A percentile compares a stretch with the other conserved stretches of the same genome.
Evolutionary conservation across 2,797 vertebrate genomes (phyloP).

Genomic region (Atherinosoma microstoma): DNA sequence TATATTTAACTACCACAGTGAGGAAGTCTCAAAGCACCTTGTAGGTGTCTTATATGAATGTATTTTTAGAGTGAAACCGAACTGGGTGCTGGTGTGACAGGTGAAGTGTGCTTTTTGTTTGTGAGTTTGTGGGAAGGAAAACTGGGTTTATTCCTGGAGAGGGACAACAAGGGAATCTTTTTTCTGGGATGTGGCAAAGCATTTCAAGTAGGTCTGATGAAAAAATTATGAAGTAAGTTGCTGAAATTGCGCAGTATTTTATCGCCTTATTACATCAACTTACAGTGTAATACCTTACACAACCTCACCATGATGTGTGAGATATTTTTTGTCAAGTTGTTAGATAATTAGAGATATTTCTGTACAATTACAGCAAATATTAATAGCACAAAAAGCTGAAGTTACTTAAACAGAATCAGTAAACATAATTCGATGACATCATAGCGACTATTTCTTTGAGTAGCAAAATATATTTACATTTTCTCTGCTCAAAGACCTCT

Average conservation of each 20-base stretch:
- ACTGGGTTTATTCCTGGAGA: constrained; percentile 34
- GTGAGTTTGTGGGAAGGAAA: constrained; percentile 8
- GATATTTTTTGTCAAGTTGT: background rate
- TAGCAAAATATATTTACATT: background rate
- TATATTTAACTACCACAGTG: constrained; percentile 68
- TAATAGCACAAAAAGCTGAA: background rate
- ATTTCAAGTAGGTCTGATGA: constrained; percentile 14
- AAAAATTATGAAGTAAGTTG: constrained; percentile 21
- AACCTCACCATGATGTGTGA: background rate
- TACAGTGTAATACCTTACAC: background rate
- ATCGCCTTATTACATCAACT: constrained; percentile 1
- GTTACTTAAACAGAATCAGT: background rate
- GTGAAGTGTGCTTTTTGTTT: constrained; percentile 45
- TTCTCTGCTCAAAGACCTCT: constrained; percentile 1
- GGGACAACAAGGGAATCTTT: background rate
- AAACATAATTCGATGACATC: background rate
- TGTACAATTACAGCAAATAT: background rate
- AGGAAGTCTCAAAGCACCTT: constrained; percentile 64
- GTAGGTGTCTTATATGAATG: constrained; percentile 66
- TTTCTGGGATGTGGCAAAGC: constrained; percentile 4
- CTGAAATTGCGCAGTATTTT: constrained; percentile 22
- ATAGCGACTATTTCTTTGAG: background rate
- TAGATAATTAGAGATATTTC: background rate
- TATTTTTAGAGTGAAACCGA: constrained; percentile 67
- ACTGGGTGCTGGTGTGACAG: constrained; percentile 51